Evolutionary conservation across 64 coral and sea anemone genomes (phyloP), one percentile per base, ranked within the genome.

Genomic region (Platygyra sinensis): DNA sequence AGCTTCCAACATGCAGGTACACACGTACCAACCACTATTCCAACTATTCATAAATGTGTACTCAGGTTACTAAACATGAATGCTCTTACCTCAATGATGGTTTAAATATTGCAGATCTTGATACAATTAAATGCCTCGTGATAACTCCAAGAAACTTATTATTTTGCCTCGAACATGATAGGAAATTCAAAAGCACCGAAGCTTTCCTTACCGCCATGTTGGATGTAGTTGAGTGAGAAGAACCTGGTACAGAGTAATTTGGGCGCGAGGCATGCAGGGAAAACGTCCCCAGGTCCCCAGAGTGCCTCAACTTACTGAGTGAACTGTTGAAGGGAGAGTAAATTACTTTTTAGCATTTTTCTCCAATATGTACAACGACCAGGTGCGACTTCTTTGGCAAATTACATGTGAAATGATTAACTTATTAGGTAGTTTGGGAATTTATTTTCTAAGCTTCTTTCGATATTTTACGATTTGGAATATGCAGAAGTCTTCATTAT

Each of bases 181-280:
- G 62, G 22, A 36, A 85, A 69, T 65, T 52, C 7, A 71, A 12
- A 15, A 85, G 12, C 12, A 52, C 3, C 2, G 38, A 17, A 1
- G 30, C 38, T 24, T 22, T 71, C 15, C 22, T 85, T 13, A 63
- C 63, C 62, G 81, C 81, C 81, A 85, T 85, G 12, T 72, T 85
- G 81, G 38, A 85, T 83, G 20, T 1, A 22, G 50, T n/a, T n/a
- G 25, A n/a, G 5, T 30, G 19, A 61, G 15, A 65, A 71, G 81
- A 51, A 67, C 19, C 10, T 84, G 80, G 80, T 67, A 4, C 10
- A 32, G 42, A 82, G 29, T 67, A 8, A 24, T 67, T 25, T 22
- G 22, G 10, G 25, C 65, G 10, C 65, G 63, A 69, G 20, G 65
- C 22, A 20, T 69, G 20, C 0, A n/a, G 65, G 65, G 22, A 25